Evolutionary conservation across 2,888 invertebrate species (phyloP), one percentile per base, ranked within the genome.

Genomic region (Polymixis flavicincta): DNA sequence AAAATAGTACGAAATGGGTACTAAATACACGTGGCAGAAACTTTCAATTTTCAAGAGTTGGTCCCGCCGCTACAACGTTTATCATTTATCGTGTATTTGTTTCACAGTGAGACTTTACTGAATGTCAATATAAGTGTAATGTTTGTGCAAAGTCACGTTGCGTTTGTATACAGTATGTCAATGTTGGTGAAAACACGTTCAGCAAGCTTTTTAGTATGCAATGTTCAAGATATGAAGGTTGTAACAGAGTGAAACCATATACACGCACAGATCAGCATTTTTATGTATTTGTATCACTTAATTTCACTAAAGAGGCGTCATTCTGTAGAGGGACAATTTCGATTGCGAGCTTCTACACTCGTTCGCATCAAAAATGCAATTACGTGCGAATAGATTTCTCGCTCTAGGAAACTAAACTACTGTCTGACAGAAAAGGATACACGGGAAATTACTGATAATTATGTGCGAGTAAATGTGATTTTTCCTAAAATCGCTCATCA

Each of bases 11-110:
- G 37, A 37, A 37, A 5, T 37, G 37, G 5, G 37, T 37, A 37
- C 37, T 37, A 37, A 37, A 37, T 37, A 37, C 6, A 37, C 37
- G 37, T 37, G 37, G 5, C 37, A 37, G 37, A 37, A 37, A 37
- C 37, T 37, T 37, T 37, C 37, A 37, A 37, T 37, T 37, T n/a
- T 5, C 37, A 37, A 37, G 37, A 5, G 37, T 37, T 3, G 37
- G 37, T 37, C 37, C 37, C 37, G 37, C 37, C 37, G 6, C 6
- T 37, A 37, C 6, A 37, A 37, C 37, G 37, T 37, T 37, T 5
- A 37, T 37, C 37, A 37, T 37, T 37, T 86, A 80, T 71, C 57
- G 54, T 74, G 75, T 76, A 71, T 83, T 80, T 82, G 72, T 82
- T 69, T 69, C 61, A 61, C 68, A 71, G 68, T 68, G 59, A 19